Percentiles rank a stretch among this genome's conserved stretches.
These are phyloP conservation scores for Eptesicus fuscus DNA, from an alignment of 2,113 vertebrate genomes.

Conservation along the genomic window DNA sequence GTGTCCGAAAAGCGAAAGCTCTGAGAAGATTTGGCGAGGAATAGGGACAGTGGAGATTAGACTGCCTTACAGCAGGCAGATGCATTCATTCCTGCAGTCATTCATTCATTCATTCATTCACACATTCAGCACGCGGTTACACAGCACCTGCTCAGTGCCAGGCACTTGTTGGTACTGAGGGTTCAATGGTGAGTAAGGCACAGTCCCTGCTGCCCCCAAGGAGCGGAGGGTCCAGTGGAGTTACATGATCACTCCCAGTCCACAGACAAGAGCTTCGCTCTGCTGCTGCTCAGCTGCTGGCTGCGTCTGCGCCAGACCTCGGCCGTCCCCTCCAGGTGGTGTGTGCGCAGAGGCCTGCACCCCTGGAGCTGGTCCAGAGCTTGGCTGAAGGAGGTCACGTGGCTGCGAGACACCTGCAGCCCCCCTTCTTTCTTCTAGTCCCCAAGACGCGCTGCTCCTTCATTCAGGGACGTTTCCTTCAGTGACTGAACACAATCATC, in stretches of 20 bases:
- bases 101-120: rapidly evolving
- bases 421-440: neutral
- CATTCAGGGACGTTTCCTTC: neutral
- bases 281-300: neutral
- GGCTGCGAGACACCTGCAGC: neutral
- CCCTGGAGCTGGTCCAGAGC: neutral
- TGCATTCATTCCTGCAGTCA: neutral
- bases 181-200: neutral
- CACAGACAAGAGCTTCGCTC: neutral
- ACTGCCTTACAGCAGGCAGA: neutral
- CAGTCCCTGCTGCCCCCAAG: neutral
- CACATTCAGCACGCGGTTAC: rapidly evolving
- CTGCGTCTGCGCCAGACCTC: neutral
- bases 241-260: neutral
- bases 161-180: neutral
- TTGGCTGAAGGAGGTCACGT: rapidly evolving
- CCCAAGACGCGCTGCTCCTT: neutral
- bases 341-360: rapidly evolving
- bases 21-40: neutral
- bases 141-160: neutral
- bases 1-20: neutral
- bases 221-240: neutral
- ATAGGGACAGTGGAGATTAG: neutral
- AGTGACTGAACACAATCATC: neutral
- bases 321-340: neutral